Evolutionary conservation across 1,140 invertebrate species (phyloP).

Genomic region (Galendromus occidentalis): DNA sequence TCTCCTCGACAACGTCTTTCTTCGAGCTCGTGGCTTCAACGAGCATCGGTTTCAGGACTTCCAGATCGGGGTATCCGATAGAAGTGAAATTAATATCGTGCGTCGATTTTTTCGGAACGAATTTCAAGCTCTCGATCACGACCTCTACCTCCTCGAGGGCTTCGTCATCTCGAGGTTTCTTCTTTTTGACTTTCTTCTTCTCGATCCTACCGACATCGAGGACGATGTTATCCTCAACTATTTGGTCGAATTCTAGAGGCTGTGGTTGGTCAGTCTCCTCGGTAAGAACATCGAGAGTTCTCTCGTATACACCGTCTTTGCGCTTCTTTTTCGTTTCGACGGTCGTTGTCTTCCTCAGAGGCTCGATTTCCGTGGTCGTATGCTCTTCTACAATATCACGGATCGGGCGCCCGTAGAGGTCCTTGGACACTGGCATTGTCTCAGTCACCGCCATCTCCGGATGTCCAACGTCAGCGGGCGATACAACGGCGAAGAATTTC

Average conservation of each 20-base stretch:
- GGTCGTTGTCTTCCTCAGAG: background rate
- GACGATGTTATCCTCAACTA: background rate
- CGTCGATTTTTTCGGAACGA: background rate
- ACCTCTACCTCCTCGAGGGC: background rate
- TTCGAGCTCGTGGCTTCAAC: background rate
- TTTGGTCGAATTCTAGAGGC: background rate
- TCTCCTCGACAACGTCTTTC: background rate
- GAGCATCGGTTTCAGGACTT: background rate
- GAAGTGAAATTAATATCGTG: constrained; percentile 1
- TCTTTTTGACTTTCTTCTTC: background rate
- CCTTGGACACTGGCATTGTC: background rate
- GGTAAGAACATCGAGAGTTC: background rate
- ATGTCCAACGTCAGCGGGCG: background rate
- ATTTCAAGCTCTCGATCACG: background rate
- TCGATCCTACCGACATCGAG: background rate
- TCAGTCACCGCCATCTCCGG: background rate
- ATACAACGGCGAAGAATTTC: background rate
- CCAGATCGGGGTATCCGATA: background rate
- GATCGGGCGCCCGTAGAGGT: background rate
- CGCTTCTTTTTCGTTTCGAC: background rate
- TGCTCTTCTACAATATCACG: background rate
- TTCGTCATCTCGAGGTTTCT: background rate
- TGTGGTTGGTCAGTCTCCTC: background rate
- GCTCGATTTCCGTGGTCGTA: background rate
- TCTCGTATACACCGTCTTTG: background rate